Evolutionary conservation across 2,888 invertebrate genomes (phyloP).

Genomic region (Zonitis immaculata): DNA sequence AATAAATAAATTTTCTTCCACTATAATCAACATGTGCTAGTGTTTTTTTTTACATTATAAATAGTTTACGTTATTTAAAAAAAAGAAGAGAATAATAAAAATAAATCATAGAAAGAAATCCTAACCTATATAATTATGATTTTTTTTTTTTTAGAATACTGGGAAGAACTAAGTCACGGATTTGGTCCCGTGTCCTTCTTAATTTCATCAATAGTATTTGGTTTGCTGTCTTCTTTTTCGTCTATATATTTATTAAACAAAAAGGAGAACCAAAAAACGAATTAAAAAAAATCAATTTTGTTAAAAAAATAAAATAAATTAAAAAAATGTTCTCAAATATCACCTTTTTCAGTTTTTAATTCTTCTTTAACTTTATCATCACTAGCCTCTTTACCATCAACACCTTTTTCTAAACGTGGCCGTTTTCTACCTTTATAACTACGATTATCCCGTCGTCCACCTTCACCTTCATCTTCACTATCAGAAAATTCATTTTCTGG

Average conservation of each 20-base stretch:
- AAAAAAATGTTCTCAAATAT: conserved; percentile 25
- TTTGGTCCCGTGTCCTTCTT: conserved; percentile 64
- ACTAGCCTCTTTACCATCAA: conserved; percentile 39
- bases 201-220: conserved; percentile 60
- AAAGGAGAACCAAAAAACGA: conserved; percentile 14
- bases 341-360: conserved; percentile 55
- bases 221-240: conserved; percentile 59
- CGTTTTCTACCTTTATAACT: conserved; percentile 59
- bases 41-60: too few relatives aligned
- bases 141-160: conserved; percentile 32
- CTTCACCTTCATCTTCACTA: conserved; percentile 86
- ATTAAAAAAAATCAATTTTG: conserved; percentile 6
- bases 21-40: too few relatives aligned
- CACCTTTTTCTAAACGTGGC: conserved; percentile 63
- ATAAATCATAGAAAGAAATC: neutral
- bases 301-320: neutral
- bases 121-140: conserved; percentile 6
- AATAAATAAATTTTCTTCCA: neutral
- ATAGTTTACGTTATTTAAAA: too few relatives aligned
- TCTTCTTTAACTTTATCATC: conserved; percentile 58
- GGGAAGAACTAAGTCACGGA: conserved; percentile 54
- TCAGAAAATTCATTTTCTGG: conserved; percentile 93
- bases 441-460: conserved; percentile 58
- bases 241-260: conserved; percentile 52
- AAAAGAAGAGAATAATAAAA: neutral